Base-by-base conservation (phyloP, 2,113 vertebrate species). In the Felis chaus region DNA sequence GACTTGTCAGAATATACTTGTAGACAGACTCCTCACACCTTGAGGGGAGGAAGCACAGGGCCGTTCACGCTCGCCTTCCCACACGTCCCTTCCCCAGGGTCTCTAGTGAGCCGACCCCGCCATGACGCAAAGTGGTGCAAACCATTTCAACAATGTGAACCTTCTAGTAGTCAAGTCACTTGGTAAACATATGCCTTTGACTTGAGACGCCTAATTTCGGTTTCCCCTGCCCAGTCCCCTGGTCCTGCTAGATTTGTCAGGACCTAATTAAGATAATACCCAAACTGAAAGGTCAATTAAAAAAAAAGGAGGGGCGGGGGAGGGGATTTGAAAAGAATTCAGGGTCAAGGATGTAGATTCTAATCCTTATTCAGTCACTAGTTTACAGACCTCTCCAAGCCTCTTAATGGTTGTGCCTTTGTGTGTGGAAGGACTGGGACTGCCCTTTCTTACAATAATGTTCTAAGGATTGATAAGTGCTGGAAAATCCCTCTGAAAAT, bases 401-500 rank as follows among this genome's bases (percentile, higher is more conserved):
- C 71, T 94, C 66, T 96, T 94, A 88, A 97, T 88, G 96, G 79
- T 93, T 95, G 55, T 93, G 71, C 10, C 27, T 89, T 93, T 71
- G 76, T 61, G 33, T 74, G 55, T 65, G 48, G 41, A 93, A 76
- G 48, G 94, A 68, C 45, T 23, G 13, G 74, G 45, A 36, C 25
- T 82, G 8, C 23, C 39, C 41, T 97, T 95, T 65, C 71, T 96
- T 73, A 68, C 6, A 61, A n/a, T 61, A 95, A 81, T 87, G 41
- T 79, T 92, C 74, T 82, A 11, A 92, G 90, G 84, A 91, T 74
- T 96, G 79, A 25, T 79, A 92, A 87, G 53, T 69, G 57, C 71
- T n/a, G 7, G 63, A 71, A 96, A 96, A 95, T 95, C 61, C 65
- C 92, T 95, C 69, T 88, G 94, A 57, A 97, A 96, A 96, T 96